phyloP scores from a whole-genome alignment of 2,888 invertebrate genomes.

The Agrypnus murinus region DNA sequence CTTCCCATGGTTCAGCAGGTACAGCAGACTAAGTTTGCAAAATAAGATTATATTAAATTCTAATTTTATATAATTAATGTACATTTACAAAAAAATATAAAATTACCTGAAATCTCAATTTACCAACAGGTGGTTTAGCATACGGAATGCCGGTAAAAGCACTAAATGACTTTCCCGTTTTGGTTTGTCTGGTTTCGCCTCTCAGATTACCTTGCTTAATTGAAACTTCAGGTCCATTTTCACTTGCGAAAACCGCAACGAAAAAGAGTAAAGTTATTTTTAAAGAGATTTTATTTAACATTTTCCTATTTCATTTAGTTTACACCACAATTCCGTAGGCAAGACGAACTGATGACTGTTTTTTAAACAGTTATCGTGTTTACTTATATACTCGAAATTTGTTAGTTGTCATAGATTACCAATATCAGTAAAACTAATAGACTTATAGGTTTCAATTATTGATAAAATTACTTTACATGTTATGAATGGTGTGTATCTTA shows the following conservation, averaged over 20 bases:
- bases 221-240: slow-evolving; percentile 16
- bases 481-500: too few species aligned
- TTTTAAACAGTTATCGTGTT: too few species aligned
- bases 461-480: too few species aligned
- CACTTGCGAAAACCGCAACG: background rate
- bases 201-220: slow-evolving; percentile 26
- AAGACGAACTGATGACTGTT: too few species aligned
- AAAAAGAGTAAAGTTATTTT: background rate
- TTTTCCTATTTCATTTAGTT: background rate
- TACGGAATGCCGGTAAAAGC: slow-evolving; percentile 80
- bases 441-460: too few species aligned
- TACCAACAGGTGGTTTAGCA: slow-evolving; percentile 72
- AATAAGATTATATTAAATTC: slow-evolving; percentile 71
- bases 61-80: slow-evolving; percentile 70
- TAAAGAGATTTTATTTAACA: background rate
- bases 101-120: slow-evolving; percentile 67
- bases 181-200: slow-evolving; percentile 69
- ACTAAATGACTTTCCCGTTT: slow-evolving; percentile 74
- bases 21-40: slow-evolving; percentile 80
- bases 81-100: slow-evolving; percentile 46
- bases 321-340: too few species aligned
- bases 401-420: too few species aligned
- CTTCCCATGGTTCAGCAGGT: slow-evolving; percentile 77
- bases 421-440: too few species aligned
- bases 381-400: too few species aligned